Evolutionary conservation across 1,140 invertebrate genomes (phyloP).

Genomic region (Drosophila nigrodunni): DNA sequence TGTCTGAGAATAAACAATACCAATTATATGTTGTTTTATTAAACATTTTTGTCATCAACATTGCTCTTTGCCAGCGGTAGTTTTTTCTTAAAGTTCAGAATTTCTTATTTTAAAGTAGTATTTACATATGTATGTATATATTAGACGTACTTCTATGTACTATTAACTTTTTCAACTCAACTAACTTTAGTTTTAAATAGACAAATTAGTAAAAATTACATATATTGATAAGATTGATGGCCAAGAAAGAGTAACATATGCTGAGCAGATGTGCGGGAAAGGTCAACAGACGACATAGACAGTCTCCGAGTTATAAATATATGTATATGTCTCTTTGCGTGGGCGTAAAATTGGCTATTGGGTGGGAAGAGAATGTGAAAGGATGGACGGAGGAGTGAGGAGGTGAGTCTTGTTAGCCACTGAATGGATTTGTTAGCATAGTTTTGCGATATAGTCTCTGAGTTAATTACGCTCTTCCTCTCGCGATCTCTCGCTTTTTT

Average conservation of each 20-base stretch:
- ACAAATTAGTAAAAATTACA: not conserved
- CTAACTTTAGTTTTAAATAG: not conserved
- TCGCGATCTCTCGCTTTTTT: slow-evolving; percentile 8
- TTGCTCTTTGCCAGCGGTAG: not conserved
- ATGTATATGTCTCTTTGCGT: slow-evolving; percentile 19
- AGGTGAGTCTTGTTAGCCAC: slow-evolving; percentile 10
- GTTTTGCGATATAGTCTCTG: slow-evolving; percentile 65
- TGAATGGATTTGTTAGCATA: slow-evolving; percentile 66
- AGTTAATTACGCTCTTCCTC: not conserved
- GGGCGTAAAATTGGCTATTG: slow-evolving; percentile 37
- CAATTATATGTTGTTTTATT: slow-evolving; percentile 75
- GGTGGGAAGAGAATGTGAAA: not conserved
- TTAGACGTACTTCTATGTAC: not conserved
- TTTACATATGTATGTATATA: slow-evolving; percentile 58
- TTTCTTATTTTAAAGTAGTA: not conserved
- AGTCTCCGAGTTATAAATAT: slow-evolving; percentile 12
- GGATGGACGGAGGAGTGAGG: slow-evolving; percentile 4
- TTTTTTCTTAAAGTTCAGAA: not conserved
- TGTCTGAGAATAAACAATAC: slow-evolving; percentile 56
- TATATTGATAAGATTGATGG: not conserved
- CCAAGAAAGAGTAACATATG: slow-evolving; percentile 6
- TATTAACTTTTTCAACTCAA: not conserved
- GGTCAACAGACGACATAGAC: slow-evolving; percentile 16
- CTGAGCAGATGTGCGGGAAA: slow-evolving; percentile 21
- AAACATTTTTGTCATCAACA: slow-evolving; percentile 37